Base-by-base conservation (phyloP, 2,888 invertebrate genomes). In the Eristalinus sepulchralis region DNA sequence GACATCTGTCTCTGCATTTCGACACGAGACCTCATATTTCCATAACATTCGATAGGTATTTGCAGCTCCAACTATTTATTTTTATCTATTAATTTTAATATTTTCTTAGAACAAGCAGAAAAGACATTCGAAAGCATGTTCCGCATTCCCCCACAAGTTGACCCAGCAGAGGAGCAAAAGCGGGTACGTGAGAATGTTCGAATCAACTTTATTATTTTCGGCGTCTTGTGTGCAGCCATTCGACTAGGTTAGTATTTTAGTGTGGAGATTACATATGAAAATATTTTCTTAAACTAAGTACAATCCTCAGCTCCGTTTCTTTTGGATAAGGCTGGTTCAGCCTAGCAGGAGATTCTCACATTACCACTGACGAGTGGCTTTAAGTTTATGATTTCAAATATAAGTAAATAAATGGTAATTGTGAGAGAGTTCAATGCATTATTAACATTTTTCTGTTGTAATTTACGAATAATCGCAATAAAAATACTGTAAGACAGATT, bases 101-200 rank as follows among this genome's bases (percentile, higher is more conserved):
- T 0, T 57, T 8, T 57, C 13, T 57, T 13, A 70, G 36, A 59
- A 11, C 3, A 27, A 36, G 57, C 39, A 22, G 2, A 11, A 36
- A 39, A 87, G 57, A 72, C 79, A 64, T 33, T 59, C n/a, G 31
- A 2, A 62, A 89, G 83, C 53, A 92, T 92, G 92, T 92, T 92
- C 84, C 92, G 92, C 5, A 89, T 93, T 88, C 91, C 92, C 70
- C 88, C 89, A 57, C 91, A 92, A 90, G 89, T 91, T 47, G 93
- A 93, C 85, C 91, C 92, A 2, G 91, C 91, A 2, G 92, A 93
- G 77, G 92, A 93, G 66, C 90, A 90, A 22, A 91, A 91, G 72
- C 90, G 91, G 6, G 91, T 92, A 1, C 88, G 90, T 1, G 90
- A 91, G 1, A 91, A 91, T 73, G 92, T 93, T 0, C 90, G 91